A percentile compares a stretch with the other conserved stretches of the same genome.
These are phyloP conservation scores for Rhynchopsitta pachyrhyncha DNA, from an alignment of 2,113 vertebrate genomes.

Conservation along the genomic window DNA sequence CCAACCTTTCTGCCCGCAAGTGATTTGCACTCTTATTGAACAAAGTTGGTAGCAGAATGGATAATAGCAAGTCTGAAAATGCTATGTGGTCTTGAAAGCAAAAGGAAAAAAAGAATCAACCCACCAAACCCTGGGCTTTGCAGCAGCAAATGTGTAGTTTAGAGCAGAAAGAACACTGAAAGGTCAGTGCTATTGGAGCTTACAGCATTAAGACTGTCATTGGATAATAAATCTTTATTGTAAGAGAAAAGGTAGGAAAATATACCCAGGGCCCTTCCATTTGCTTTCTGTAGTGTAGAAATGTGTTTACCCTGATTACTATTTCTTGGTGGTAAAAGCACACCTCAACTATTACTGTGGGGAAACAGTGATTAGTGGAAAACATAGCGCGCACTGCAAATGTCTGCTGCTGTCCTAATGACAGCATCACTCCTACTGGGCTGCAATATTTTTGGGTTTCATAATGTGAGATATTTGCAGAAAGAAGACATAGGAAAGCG, in stretches of 20 bases:
- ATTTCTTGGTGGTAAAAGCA: neutral
- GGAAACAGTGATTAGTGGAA: neutral
- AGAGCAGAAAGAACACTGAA: neutral
- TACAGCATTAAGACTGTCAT: neutral
- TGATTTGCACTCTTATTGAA: slow-evolving; percentile 29
- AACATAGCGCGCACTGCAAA: neutral
- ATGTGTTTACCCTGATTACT: neutral
- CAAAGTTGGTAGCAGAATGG: slow-evolving; percentile 20
- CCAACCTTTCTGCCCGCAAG: slow-evolving; percentile 16
- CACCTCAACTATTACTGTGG: neutral
- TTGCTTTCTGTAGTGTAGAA: neutral
- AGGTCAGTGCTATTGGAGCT: neutral
- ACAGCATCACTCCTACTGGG: neutral
- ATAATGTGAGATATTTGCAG: neutral
- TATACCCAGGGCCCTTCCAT: neutral
- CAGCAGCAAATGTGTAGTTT: neutral
- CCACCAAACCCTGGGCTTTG: neutral
- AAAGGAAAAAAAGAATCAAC: neutral
- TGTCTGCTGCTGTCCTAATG: neutral
- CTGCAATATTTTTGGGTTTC: neutral
- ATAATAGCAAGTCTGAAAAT: slow-evolving; percentile 21
- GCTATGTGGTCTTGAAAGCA: neutral
- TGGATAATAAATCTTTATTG: neutral
- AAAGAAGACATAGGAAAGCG: rapidly evolving
- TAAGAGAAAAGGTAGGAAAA: neutral